These are phyloP conservation scores for Pheosia gnoma DNA, from an alignment of 2,888 invertebrate genomes.

Conservation along the genomic window DNA sequence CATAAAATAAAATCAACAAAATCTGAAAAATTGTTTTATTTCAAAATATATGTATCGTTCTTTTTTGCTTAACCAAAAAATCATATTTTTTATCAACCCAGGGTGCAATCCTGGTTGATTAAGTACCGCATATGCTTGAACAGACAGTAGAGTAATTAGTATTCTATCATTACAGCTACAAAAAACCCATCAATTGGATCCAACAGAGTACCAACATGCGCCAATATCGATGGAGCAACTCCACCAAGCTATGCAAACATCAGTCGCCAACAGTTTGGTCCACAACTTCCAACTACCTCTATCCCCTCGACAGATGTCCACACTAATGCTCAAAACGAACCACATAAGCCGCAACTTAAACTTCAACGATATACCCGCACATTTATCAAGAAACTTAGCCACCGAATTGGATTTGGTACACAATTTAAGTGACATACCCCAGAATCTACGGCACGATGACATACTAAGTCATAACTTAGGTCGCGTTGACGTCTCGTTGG, in stretches of 20 bases:
- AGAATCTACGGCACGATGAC: constrained; percentile 59
- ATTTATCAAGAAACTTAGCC: constrained; percentile 51
- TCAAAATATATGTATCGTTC: too few relatives aligned
- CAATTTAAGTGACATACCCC: constrained; percentile 56
- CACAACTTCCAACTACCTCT: constrained; percentile 74
- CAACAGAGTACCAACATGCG: constrained; percentile 66
- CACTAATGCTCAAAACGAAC: constrained; percentile 73
- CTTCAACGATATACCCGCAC: constrained; percentile 69
- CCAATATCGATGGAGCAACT: constrained; percentile 75
- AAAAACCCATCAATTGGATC: constrained; percentile 68
- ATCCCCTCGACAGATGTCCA: constrained; percentile 75
- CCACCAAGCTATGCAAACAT: constrained; percentile 73
- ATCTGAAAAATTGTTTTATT: too few relatives aligned
- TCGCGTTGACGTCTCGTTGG: constrained; percentile 40
- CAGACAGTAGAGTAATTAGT: too few relatives aligned
- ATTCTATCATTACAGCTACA: constrained; percentile 57
- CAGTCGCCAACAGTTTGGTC: constrained; percentile 55
- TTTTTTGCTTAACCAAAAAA: too few relatives aligned
- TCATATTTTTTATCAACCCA: too few relatives aligned
- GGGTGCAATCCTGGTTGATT: too few relatives aligned
- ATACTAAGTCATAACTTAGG: constrained; percentile 39
- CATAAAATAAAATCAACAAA: too few relatives aligned
- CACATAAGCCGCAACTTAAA: constrained; percentile 61
- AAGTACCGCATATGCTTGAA: too few relatives aligned
- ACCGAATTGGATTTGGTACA: constrained; percentile 62